Evolutionary conservation across 2,797 vertebrate genomes (phyloP).

Genomic region (Enteromius paludinosus): DNA sequence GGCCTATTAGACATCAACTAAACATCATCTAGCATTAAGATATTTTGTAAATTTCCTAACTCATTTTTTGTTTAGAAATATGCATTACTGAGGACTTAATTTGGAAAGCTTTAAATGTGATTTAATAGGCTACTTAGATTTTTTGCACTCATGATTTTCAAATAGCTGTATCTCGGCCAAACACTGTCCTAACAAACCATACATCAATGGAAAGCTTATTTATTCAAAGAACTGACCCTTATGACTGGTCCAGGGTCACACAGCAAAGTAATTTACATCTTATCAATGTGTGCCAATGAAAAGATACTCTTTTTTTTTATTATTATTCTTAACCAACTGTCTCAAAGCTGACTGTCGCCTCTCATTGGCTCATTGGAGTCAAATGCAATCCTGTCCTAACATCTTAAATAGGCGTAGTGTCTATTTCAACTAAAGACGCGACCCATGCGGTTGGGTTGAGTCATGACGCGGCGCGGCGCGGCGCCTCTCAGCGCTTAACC

Average conservation of each 20-base stretch:
- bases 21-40: not conserved
- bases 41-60: not conserved
- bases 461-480: slow-evolving; percentile 59
- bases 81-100: not conserved
- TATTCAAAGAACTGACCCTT: not conserved
- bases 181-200: not conserved
- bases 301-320: not conserved
- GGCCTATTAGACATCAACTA: not conserved
- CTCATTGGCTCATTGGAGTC: not conserved
- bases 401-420: not conserved
- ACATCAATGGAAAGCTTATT: not conserved
- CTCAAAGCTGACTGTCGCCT: not conserved
- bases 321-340: not conserved
- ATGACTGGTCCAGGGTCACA: not conserved
- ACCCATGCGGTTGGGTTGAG: slow-evolving; percentile 55
- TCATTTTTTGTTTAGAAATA: not conserved
- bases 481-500: slow-evolving; percentile 67
- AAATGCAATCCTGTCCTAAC: too few species aligned
- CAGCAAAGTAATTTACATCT: not conserved
- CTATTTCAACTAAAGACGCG: slow-evolving; percentile 15
- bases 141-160: not conserved
- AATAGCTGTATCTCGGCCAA: not conserved
- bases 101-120: not conserved
- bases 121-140: not conserved
- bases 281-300: not conserved